Conservation (phyloP, 2,113 vertebrate species). For the Tragelaphus scriptus region DNA sequence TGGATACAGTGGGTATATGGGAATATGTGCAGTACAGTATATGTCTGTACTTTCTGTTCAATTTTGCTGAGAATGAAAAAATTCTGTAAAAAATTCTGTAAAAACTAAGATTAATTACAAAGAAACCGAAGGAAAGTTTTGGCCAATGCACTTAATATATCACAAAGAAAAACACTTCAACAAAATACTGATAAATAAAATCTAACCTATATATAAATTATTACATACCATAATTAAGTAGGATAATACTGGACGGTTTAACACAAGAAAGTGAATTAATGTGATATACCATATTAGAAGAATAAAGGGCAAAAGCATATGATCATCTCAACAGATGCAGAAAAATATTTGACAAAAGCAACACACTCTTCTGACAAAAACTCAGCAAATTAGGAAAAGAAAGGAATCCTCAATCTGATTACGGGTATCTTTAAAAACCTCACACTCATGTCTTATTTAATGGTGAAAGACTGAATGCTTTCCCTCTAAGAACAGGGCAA, state of each 20-base stretch:
- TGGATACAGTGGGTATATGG: too few relatives aligned
- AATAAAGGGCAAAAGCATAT: background rate
- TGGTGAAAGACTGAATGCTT: background rate
- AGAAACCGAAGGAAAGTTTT: background rate
- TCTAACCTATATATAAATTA: background rate
- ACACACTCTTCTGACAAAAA: background rate
- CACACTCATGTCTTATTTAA: background rate
- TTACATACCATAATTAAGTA: background rate
- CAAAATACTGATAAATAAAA: background rate
- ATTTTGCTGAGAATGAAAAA: too few relatives aligned
- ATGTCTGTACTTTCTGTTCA: too few relatives aligned
- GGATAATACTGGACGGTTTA: background rate
- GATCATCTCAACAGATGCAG: background rate
- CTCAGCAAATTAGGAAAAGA: background rate
- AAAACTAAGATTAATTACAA: too few relatives aligned
- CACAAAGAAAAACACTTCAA: background rate
- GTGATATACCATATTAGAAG: background rate
- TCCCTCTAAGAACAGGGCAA: background rate
- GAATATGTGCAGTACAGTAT: too few relatives aligned
- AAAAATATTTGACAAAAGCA: background rate
- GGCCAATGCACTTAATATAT: background rate
- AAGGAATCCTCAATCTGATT: background rate
- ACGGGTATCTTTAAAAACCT: background rate
- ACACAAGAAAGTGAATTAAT: background rate
- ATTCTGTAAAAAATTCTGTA: too few relatives aligned